Conservation (phyloP, 2,888 invertebrate genomes). For the Petrophora chlorosata region DNA sequence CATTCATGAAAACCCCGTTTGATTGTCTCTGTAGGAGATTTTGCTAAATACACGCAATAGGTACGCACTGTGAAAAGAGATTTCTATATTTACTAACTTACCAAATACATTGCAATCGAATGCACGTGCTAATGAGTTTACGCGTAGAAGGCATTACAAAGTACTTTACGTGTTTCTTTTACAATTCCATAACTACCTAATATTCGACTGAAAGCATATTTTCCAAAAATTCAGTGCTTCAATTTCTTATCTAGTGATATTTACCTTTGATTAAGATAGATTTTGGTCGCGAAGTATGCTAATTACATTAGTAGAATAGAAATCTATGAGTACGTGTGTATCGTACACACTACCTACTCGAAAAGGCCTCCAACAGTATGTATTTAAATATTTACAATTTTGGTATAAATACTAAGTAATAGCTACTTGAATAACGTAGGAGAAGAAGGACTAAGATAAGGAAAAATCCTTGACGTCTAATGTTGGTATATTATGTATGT, state of each 20-base stretch:
- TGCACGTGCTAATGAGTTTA: conserved; percentile 6
- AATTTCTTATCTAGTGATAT: conserved; percentile 66
- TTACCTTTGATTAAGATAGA: conserved; percentile 58
- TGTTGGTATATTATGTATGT: background rate
- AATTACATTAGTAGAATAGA: conserved; percentile 46
- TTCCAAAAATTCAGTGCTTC: conserved; percentile 49
- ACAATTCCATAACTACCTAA: conserved; percentile 39
- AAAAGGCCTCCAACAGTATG: conserved; percentile 74
- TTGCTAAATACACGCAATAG: background rate
- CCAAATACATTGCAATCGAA: conserved; percentile 10
- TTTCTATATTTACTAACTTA: background rate
- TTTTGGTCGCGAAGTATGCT: conserved; percentile 72
- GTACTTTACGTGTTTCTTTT: conserved; percentile 16
- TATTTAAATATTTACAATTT: conserved; percentile 19
- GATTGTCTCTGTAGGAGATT: too few relatives aligned
- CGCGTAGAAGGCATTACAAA: conserved; percentile 8
- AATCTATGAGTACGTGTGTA: conserved; percentile 33
- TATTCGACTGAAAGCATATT: conserved; percentile 49
- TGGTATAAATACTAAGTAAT: conserved; percentile 37
- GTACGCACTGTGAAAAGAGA: too few relatives aligned
- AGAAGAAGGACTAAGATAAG: background rate
- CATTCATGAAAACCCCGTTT: too few relatives aligned
- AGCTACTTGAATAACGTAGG: conserved; percentile 1
- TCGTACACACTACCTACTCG: conserved; percentile 56
- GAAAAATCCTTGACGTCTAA: background rate